Evolutionary conservation across 2,797 vertebrate genomes (phyloP).

Genomic region (Eleutherodactylus coqui): DNA sequence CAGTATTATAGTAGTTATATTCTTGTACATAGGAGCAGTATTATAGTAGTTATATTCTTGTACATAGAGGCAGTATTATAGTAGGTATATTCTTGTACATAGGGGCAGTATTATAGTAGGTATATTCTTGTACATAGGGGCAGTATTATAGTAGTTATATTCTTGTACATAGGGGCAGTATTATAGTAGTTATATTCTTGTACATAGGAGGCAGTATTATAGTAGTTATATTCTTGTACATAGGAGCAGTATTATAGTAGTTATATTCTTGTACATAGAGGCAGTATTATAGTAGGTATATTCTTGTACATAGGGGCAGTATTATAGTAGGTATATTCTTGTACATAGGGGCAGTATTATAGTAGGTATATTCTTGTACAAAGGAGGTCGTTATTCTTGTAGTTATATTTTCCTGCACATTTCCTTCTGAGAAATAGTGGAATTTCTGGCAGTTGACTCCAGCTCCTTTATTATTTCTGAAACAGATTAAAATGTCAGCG

Average conservation of each 20-base stretch:
- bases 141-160: background rate
- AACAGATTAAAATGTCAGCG: slow-evolving; percentile 32
- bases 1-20: slow-evolving; percentile 10
- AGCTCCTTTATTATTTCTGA: background rate
- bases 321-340: background rate
- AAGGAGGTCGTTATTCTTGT: background rate
- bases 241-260: slow-evolving; percentile 7
- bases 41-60: slow-evolving; percentile 16
- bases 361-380: background rate
- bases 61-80: slow-evolving; percentile 5
- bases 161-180: background rate
- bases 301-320: no score
- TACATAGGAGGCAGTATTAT: slow-evolving; percentile 1
- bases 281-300: background rate
- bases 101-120: background rate
- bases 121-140: background rate
- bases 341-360: background rate
- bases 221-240: slow-evolving; percentile 2
- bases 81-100: slow-evolving; percentile 7
- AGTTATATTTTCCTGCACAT: background rate
- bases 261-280: background rate
- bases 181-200: slow-evolving; percentile 6
- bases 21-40: slow-evolving; percentile 1
- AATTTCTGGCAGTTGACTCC: background rate
- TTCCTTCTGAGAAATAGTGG: background rate